phyloP scores from a whole-genome alignment of 2,797 vertebrate genomes.

The Neostethus bicornis region DNA sequence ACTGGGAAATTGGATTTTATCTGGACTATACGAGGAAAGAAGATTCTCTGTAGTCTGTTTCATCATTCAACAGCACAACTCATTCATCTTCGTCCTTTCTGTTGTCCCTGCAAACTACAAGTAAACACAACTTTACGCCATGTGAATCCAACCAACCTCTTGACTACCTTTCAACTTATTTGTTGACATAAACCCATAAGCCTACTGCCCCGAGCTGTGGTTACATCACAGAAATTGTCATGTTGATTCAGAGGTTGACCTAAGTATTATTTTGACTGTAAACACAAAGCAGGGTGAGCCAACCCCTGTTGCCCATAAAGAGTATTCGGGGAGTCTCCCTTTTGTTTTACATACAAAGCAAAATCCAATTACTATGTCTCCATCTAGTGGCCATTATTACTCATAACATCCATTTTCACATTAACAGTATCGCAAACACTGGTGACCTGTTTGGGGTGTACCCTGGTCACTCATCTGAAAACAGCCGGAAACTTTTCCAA shows the following conservation, averaged over 20 bases:
- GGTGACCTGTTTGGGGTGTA: too few species aligned
- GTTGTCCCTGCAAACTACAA: conserved; percentile 45
- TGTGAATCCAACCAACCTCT: conserved; percentile 35
- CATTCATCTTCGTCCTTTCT: conserved; percentile 21
- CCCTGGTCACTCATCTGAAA: too few species aligned
- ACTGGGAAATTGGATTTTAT: background rate
- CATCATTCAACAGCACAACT: conserved; percentile 42
- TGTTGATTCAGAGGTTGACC: conserved; percentile 32
- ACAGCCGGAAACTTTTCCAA: too few species aligned
- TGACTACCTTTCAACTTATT: conserved; percentile 17
- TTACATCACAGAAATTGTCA: conserved; percentile 35
- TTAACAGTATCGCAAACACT: too few species aligned
- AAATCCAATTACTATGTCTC: conserved; percentile 31
- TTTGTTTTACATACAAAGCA: background rate
- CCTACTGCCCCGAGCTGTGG: conserved; percentile 26
- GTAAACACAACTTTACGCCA: conserved; percentile 7
- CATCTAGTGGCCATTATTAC: conserved; percentile 53
- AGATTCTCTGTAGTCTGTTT: background rate
- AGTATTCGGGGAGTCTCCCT: background rate
- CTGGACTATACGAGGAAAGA: background rate
- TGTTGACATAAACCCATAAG: conserved; percentile 41
- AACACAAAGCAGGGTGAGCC: conserved; percentile 47
- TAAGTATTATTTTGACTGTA: conserved; percentile 42
- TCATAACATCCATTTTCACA: too few species aligned
- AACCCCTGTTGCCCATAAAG: background rate